Base-by-base conservation (phyloP, 1,140 invertebrate species). In the Psix sp. region DNA sequence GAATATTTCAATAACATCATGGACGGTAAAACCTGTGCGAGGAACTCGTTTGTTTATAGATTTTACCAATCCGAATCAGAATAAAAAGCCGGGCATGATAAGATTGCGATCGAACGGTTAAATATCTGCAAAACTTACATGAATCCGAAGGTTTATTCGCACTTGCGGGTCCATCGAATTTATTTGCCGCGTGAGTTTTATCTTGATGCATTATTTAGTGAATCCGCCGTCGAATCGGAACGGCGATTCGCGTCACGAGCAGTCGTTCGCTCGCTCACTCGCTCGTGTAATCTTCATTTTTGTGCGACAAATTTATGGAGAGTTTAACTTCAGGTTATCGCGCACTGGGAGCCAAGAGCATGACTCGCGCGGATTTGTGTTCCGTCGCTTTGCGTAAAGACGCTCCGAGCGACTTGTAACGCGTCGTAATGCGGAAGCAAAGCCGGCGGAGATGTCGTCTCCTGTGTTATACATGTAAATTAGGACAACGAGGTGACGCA, bases 381-480 rank as follows among this genome's bases (percentile, higher is more conserved):
- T 57, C 42, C 13, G 62, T 65, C 43, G 49, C 29, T 24, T 62
- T 54, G 45, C 70, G 60, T 66, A 54, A 60, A 60, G 70, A 60
- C 52, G 70, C 54, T 66, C 35, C 1, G 54, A 60, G 71, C 51
- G 71, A 68, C 72, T 74, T 65, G 65, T 65, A 74, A 74, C 72
- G 51, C 59, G 59, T 54, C 72, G 65, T 74, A 74, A 74, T 70
- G 65, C 72, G 65, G 73, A 75, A 75, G 73, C 73, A 56, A 60
- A 70, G 66, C 66, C 73, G 54, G 40, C 60, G 65, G 54, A 54
- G 40, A 45, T 62, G 73, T 75, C 65, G 65, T 60, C 60, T 75
- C 72, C 52, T 48, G 65, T 70, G 72, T 75, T 75, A 59, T 75
- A 75, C 73, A 75, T 75, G 73, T 70, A 75, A 75, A 75, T 75